phyloP scores from a whole-genome alignment of 1,140 invertebrate genomes.

The Notospermus geniculatus region DNA sequence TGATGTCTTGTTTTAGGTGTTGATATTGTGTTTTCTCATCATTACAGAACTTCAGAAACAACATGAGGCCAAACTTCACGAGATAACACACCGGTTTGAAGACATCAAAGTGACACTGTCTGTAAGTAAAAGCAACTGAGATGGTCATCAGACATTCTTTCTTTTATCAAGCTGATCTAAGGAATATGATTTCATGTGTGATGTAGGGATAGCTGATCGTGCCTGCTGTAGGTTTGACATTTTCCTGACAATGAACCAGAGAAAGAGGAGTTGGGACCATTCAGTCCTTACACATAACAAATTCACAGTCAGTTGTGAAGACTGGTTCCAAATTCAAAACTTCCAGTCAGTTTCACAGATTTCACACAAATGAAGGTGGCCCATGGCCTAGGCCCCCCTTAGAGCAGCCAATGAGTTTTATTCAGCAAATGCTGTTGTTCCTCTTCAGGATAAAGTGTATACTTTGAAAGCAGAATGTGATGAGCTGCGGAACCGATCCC shows the following conservation, averaged over 20 bases:
- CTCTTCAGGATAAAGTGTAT: conserved; percentile 49
- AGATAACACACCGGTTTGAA: conserved; percentile 50
- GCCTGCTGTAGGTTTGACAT: no score
- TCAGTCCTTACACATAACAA: no score
- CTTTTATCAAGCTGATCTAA: no score
- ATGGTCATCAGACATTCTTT: no score
- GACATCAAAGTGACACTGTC: conserved; percentile 44
- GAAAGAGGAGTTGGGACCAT: no score
- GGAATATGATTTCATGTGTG: no score
- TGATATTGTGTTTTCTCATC: conserved; percentile 9
- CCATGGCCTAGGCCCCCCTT: no score
- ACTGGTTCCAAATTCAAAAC: neutral
- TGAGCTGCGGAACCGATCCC: conserved; percentile 38
- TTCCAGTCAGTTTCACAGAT: neutral
- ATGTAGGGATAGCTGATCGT: no score
- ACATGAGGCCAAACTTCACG: conserved; percentile 47
- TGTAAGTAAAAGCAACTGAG: conserved; percentile 41
- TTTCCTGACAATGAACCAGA: no score
- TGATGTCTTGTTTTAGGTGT: no score
- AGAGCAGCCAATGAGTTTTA: no score
- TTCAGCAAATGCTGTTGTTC: conserved; percentile 8
- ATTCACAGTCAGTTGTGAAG: no score
- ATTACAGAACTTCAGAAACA: conserved; percentile 48
- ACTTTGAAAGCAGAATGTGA: conserved; percentile 48
- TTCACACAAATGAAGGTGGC: neutral